Percentiles rank a stretch among this genome's conserved stretches.
phyloP scores from a whole-genome alignment of 2,888 invertebrate genomes.

The Ecliptopera silaceata region DNA sequence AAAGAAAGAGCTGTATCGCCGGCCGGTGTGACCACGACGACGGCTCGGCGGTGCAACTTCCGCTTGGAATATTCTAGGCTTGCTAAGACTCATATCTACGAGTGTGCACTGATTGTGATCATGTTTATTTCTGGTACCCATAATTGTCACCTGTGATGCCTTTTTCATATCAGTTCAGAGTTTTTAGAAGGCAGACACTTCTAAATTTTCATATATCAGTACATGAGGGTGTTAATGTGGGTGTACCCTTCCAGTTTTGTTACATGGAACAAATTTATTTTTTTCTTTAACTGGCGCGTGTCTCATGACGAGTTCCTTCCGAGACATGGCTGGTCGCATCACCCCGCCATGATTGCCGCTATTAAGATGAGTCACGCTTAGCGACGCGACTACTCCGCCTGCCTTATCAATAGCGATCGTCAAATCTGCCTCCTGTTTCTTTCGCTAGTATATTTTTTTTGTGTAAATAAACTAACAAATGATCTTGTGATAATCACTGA shows the following conservation, averaged over 20 bases:
- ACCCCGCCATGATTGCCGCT: constrained; percentile 70
- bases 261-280: no score
- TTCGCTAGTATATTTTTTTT: constrained; percentile 24
- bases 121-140: neutral
- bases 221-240: no score
- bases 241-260: neutral
- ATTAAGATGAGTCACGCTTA: constrained; percentile 82
- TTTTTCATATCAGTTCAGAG: no score
- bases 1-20: constrained; percentile 37
- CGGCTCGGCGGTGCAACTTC: constrained; percentile 36
- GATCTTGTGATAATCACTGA: neutral
- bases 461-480: neutral
- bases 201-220: no score
- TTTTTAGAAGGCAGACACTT: no score
- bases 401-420: constrained; percentile 68
- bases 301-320: constrained; percentile 63
- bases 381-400: constrained; percentile 70
- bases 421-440: constrained; percentile 45
- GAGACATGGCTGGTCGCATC: constrained; percentile 51
- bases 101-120: neutral
- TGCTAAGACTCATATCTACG: constrained; percentile 16
- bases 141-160: no score
- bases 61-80: constrained; percentile 48
- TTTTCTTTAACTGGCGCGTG: constrained; percentile 38
- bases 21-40: constrained; percentile 31